A percentile compares a stretch with the other conserved stretches of the same genome.
Evolutionary conservation across 2,113 vertebrate species (phyloP).

Genomic region (Tenebrosternarchus preto): DNA sequence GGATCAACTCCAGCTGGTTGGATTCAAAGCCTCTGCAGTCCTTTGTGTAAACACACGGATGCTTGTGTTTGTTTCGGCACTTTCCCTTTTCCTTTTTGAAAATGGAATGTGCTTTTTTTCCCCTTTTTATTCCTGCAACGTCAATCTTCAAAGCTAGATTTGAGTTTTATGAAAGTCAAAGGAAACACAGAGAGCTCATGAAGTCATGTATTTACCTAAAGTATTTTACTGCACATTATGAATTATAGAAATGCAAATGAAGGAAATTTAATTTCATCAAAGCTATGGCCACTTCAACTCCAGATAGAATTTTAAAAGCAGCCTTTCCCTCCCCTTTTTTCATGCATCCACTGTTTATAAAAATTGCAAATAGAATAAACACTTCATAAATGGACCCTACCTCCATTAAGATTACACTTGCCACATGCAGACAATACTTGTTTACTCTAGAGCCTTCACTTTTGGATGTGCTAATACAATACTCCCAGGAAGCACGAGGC

Average conservation of each 20-base stretch:
- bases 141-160: conserved; percentile 55
- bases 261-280: conserved; percentile 67
- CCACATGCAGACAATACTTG: neutral
- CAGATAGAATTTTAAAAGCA: conserved; percentile 50
- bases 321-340: conserved; percentile 28
- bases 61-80: conserved; percentile 48
- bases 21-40: conserved; percentile 15
- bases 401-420: neutral
- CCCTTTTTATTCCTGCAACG: conserved; percentile 51
- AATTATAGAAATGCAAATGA: conserved; percentile 68
- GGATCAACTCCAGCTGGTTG: conserved; percentile 65
- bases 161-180: conserved; percentile 41
- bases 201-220: conserved; percentile 57
- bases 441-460: neutral
- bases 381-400: conserved; percentile 20
- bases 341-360: conserved; percentile 44
- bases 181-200: conserved; percentile 49
- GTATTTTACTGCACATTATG: conserved; percentile 60
- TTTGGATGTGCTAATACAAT: neutral
- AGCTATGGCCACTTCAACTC: conserved; percentile 49
- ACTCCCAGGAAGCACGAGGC: neutral
- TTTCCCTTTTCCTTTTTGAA: neutral
- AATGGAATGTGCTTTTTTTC: conserved; percentile 16
- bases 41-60: conserved; percentile 62
- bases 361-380: conserved; percentile 59